A percentile compares a stretch with the other conserved stretches of the same genome.
phyloP scores from a whole-genome alignment of 92 coral and sea anemone genomes.

The Epizoanthus ramosus region DNA sequence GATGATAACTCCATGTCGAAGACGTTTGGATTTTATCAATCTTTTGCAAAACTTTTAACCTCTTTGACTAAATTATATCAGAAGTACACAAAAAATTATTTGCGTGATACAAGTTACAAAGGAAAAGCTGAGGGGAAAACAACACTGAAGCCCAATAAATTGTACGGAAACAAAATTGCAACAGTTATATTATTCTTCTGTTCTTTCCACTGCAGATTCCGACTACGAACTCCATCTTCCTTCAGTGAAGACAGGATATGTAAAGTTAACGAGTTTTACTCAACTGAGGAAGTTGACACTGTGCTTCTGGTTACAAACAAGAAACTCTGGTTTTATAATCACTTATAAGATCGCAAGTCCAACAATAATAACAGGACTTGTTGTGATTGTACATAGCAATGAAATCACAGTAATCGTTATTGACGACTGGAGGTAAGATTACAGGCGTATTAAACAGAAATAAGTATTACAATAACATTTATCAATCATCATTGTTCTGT shows the following conservation, averaged over 20 bases:
- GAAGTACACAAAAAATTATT: too few species aligned
- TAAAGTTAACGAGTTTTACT: neutral
- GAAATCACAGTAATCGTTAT: neutral
- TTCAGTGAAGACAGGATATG: neutral
- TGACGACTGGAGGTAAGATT: conserved; percentile 2
- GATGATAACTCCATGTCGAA: too few species aligned
- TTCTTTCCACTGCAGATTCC: neutral
- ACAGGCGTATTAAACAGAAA: neutral
- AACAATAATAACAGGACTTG: neutral
- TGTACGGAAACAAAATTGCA: too few species aligned
- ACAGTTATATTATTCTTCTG: too few species aligned
- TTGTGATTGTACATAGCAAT: neutral
- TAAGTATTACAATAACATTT: neutral
- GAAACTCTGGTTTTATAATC: conserved; percentile 7
- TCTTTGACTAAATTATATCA: too few species aligned
- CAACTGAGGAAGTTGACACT: neutral
- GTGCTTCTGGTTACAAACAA: conserved; percentile 21
- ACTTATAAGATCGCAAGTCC: neutral
- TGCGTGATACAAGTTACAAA: too few species aligned
- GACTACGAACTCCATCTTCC: conserved; percentile 13
- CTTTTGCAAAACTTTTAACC: too few species aligned
- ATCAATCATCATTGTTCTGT: neutral
- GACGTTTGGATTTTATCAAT: too few species aligned
- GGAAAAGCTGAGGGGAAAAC: too few species aligned
- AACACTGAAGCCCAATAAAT: too few species aligned